Conservation (phyloP, 1,140 invertebrate genomes). For the Drosophila mojavensis region DNA sequence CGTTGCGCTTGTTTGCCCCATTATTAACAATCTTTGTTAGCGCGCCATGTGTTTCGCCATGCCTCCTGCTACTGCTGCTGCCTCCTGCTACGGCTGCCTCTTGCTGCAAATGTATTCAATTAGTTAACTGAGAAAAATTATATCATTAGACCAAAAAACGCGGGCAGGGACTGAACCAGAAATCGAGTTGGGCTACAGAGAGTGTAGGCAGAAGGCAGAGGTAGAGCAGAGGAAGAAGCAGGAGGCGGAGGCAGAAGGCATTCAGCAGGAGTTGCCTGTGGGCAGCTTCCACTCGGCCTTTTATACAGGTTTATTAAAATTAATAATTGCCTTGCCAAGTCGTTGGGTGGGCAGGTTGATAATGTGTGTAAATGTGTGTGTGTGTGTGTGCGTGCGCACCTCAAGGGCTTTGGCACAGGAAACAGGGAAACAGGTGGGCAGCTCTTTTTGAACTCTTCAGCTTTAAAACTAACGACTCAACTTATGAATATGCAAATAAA, state of each 20-base stretch:
- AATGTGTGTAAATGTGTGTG: background rate
- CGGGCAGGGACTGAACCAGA: background rate
- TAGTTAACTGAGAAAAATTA: slow-evolving; percentile 83
- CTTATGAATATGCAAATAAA: slow-evolving; percentile 12
- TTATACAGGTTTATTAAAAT: slow-evolving; percentile 75
- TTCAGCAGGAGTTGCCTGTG: slow-evolving; percentile 16
- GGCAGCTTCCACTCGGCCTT: slow-evolving; percentile 8
- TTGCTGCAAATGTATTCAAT: slow-evolving; percentile 77
- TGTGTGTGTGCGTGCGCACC: slow-evolving; percentile 11
- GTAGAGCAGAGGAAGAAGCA: background rate
- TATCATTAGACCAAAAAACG: slow-evolving; percentile 67
- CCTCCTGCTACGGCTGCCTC: background rate
- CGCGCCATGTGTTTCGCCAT: slow-evolving; percentile 62
- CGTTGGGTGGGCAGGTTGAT: slow-evolving; percentile 36
- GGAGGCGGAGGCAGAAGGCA: background rate
- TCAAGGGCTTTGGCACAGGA: slow-evolving; percentile 6
- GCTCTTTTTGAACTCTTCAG: slow-evolving; percentile 1
- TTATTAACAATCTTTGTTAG: slow-evolving; percentile 82
- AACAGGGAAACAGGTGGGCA: slow-evolving; percentile 1
- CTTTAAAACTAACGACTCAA: background rate
- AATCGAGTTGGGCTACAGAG: background rate
- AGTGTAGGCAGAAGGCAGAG: background rate
- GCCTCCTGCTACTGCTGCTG: slow-evolving; percentile 2
- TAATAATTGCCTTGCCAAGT: slow-evolving; percentile 70
- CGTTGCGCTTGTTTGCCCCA: slow-evolving; percentile 76